A percentile compares a stretch with the other conserved stretches of the same genome.
phyloP scores from a whole-genome alignment of 2,888 invertebrate genomes.

The Trachelus stipa region DNA sequence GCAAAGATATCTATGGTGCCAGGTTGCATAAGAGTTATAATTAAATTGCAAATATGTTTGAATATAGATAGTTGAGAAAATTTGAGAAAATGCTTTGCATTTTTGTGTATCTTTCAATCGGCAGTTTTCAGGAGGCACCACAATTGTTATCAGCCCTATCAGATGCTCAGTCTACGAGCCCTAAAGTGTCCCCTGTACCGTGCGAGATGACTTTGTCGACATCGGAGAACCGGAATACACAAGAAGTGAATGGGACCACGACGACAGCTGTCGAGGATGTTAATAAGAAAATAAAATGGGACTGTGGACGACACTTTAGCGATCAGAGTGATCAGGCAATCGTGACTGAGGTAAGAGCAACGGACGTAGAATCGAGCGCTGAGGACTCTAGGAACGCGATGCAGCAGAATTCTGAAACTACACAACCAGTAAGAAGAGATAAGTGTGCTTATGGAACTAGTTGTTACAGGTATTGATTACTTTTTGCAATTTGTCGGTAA shows the following conservation, averaged over 20 bases:
- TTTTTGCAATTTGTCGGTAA: conserved; percentile 7
- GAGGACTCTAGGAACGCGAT: neutral
- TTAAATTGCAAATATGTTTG: neutral
- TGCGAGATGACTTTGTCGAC: neutral
- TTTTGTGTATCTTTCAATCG: neutral
- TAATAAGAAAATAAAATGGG: conserved; percentile 42
- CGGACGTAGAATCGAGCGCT: neutral
- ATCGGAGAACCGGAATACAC: neutral
- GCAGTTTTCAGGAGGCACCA: neutral
- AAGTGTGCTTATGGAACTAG: conserved; percentile 74
- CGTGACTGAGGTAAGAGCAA: neutral
- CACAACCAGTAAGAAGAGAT: conserved; percentile 57
- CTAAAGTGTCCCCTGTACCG: neutral
- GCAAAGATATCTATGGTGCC: conserved; percentile 20
- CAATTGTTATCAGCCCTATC: neutral
- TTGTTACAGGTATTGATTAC: conserved; percentile 71
- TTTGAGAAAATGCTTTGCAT: neutral
- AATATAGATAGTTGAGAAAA: neutral
- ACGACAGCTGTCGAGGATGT: conserved; percentile 23
- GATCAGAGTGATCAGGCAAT: conserved; percentile 26
- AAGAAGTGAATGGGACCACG: neutral
- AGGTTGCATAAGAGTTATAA: conserved; percentile 9
- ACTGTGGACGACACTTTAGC: conserved; percentile 35
- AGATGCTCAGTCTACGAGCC: neutral
- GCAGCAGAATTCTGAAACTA: neutral